These are phyloP conservation scores for Limnephilus auricula DNA, from an alignment of 2,888 invertebrate genomes.

Conservation along the genomic window DNA sequence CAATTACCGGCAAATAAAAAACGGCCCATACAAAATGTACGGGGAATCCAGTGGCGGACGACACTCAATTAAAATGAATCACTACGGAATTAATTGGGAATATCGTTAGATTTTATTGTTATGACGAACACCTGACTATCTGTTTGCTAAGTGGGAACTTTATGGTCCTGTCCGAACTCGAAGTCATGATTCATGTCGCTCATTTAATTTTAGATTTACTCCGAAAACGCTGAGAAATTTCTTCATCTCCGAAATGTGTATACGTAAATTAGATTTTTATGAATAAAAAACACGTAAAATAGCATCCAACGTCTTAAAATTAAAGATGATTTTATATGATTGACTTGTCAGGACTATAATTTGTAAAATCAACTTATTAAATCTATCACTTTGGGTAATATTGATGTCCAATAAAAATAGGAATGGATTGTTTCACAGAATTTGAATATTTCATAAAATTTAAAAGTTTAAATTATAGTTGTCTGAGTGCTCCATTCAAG, in stretches of 20 bases:
- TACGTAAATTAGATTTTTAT: neutral
- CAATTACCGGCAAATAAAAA: constrained; percentile 59
- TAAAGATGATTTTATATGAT: neutral
- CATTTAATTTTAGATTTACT: neutral
- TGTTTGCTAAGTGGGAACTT: constrained; percentile 17
- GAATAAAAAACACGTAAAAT: neutral
- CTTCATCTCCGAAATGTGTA: neutral
- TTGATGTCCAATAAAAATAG: neutral
- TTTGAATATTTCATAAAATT: no score
- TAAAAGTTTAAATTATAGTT: no score
- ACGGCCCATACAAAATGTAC: constrained; percentile 45
- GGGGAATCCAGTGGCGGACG: constrained; percentile 38
- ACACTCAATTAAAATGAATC: constrained; percentile 39
- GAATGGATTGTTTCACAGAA: no score
- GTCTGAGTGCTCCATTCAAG: no score
- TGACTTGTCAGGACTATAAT: neutral
- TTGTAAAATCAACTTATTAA: neutral
- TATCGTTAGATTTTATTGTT: constrained; percentile 32
- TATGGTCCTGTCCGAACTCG: neutral
- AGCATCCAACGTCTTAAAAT: neutral
- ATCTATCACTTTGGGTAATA: neutral
- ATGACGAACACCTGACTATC: constrained; percentile 18
- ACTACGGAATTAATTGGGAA: constrained; percentile 34
- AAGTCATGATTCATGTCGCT: neutral
- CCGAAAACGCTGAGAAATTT: neutral